phyloP scores from a whole-genome alignment of 1,140 invertebrate species.

The Oncopeltus fasciatus region DNA sequence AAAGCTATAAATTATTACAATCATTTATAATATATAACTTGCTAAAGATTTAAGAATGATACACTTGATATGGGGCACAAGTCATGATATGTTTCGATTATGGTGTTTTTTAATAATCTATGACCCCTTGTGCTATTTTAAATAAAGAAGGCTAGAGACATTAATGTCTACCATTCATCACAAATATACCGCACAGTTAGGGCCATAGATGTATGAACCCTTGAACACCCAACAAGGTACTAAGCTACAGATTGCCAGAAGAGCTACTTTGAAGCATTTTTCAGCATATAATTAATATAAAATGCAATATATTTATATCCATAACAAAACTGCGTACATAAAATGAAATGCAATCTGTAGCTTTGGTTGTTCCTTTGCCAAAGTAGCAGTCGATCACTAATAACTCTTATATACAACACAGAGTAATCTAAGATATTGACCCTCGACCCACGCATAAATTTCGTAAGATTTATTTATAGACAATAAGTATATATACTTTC shows the following conservation, averaged over 20 bases:
- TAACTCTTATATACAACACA: slow-evolving; percentile 4
- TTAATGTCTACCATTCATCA: slow-evolving; percentile 26
- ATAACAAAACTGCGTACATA: neutral
- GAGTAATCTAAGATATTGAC: neutral
- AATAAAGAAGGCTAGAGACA: slow-evolving; percentile 27
- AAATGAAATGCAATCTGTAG: slow-evolving; percentile 2
- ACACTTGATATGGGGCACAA: slow-evolving; percentile 25
- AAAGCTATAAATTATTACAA: slow-evolving; percentile 20
- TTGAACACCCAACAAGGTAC: slow-evolving; percentile 19
- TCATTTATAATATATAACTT: slow-evolving; percentile 21
- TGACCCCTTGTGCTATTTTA: slow-evolving; percentile 13
- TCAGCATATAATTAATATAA: neutral
- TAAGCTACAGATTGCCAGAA: slow-evolving; percentile 9
- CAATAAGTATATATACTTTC: neutral
- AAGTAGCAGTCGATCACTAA: slow-evolving; percentile 5
- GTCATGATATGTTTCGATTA: slow-evolving; percentile 25
- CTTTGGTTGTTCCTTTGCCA: neutral
- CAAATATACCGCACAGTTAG: slow-evolving; percentile 2
- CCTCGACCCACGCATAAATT: neutral
- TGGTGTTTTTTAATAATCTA: slow-evolving; percentile 21
- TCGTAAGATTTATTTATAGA: neutral
- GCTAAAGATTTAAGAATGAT: slow-evolving; percentile 25
- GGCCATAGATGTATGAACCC: slow-evolving; percentile 11
- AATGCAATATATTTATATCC: neutral
- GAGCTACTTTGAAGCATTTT: slow-evolving; percentile 5